Evolutionary conservation across 2,888 invertebrate genomes (phyloP).

Genomic region (Baronia brevicornis): DNA sequence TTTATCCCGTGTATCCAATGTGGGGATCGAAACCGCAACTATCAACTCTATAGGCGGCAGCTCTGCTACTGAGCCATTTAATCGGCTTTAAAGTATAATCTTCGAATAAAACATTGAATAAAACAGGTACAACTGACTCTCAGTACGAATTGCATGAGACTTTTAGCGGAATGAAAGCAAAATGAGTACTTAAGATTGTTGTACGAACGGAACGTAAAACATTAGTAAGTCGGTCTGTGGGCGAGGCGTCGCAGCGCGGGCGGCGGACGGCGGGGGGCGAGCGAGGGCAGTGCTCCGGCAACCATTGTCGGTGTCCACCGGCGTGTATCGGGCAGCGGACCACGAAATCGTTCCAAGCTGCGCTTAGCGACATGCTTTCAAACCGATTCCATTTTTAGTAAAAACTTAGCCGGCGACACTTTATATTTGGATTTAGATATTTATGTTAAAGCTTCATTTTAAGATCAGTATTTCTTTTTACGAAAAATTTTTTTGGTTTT

Average conservation of each 20-base stretch:
- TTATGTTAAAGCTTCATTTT: constrained; percentile 6
- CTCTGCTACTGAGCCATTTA: too few species aligned
- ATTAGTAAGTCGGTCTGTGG: constrained; percentile 41
- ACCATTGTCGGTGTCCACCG: constrained; percentile 62
- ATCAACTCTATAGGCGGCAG: too few species aligned
- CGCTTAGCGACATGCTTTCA: constrained; percentile 22
- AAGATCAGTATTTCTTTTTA: background rate
- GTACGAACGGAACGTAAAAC: constrained; percentile 50
- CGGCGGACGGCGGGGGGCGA: too few species aligned
- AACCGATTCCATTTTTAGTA: constrained; percentile 14
- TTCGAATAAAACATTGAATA: too few species aligned
- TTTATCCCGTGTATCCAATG: too few species aligned
- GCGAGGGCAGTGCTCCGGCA: constrained; percentile 52
- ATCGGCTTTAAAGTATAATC: too few species aligned
- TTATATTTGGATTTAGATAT: too few species aligned
- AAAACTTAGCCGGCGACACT: constrained; percentile 9
- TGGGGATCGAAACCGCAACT: too few species aligned
- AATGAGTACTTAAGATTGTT: constrained; percentile 27
- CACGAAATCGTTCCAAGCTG: constrained; percentile 64
- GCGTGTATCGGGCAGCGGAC: constrained; percentile 62
- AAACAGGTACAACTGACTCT: too few species aligned
- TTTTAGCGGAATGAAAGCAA: constrained; percentile 13
- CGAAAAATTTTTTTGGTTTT: background rate
- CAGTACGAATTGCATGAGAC: constrained; percentile 3
- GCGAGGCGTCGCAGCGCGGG: constrained; percentile 29